Percentiles rank a stretch among this genome's conserved stretches.
Evolutionary conservation across 2,113 vertebrate genomes (phyloP).

Genomic region (Apistogramma diplotaenia): DNA sequence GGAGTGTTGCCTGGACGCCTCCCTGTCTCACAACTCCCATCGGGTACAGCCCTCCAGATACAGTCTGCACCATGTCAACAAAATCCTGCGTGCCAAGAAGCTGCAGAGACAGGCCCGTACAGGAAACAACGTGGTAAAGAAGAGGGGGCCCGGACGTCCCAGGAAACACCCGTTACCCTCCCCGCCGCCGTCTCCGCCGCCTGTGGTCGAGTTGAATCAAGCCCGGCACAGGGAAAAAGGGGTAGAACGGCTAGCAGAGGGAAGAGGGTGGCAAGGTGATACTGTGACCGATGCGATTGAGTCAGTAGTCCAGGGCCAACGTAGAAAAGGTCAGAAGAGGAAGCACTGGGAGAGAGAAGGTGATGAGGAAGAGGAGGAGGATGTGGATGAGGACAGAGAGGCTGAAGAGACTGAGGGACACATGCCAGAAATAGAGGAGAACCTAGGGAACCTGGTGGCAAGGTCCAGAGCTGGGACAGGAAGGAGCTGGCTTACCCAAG

Average conservation of each 20-base stretch:
- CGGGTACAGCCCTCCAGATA: constrained; percentile 86
- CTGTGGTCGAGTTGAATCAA: constrained; percentile 40
- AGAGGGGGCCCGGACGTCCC: constrained; percentile 88
- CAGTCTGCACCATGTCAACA: constrained; percentile 97
- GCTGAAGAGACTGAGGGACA: constrained; percentile 42
- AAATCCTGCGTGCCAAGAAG: constrained; percentile 97
- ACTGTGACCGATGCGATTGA: constrained; percentile 91
- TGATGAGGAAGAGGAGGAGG: constrained; percentile 67
- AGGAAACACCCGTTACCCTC: constrained; percentile 87
- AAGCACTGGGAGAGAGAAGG: constrained; percentile 66
- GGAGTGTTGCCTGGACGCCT: constrained; percentile 65
- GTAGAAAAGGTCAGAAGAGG: constrained; percentile 69
- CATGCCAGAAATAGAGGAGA: constrained; percentile 77
- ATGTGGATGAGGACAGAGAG: constrained; percentile 48
- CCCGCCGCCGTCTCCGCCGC: constrained; percentile 74
- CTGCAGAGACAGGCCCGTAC: constrained; percentile 98
- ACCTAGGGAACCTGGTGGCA: constrained; percentile 64
- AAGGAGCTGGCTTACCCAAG: constrained; percentile 71
- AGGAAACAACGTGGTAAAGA: constrained; percentile 98
- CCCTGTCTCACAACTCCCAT: constrained; percentile 66
- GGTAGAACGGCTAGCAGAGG: constrained; percentile 33
- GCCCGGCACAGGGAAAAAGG: constrained; percentile 54
- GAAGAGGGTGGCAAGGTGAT: constrained; percentile 79
- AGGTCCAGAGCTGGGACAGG: constrained; percentile 68
- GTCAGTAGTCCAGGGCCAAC: constrained; percentile 86